phyloP scores from a whole-genome alignment of 2,113 vertebrate genomes.

The Bothrops jararaca region DNA sequence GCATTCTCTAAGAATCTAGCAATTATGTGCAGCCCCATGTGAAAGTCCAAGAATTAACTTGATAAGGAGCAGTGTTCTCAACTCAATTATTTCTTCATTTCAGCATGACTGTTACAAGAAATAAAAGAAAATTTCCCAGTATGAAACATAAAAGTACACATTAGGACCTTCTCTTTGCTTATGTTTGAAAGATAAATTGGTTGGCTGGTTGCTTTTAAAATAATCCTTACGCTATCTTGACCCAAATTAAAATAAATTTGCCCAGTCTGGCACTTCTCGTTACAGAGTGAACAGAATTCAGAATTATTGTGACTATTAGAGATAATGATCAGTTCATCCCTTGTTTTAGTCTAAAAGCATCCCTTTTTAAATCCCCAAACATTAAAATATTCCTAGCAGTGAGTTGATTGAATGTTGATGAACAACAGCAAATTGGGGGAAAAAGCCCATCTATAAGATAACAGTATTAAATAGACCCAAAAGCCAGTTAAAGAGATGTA shows the following conservation, averaged over 20 bases:
- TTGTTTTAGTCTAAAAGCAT: background rate
- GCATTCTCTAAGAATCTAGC: background rate
- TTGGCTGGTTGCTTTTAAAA: background rate
- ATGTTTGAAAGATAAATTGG: background rate
- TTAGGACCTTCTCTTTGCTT: background rate
- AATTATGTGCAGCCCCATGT: background rate
- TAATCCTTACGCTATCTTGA: background rate
- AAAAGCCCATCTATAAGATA: constrained; percentile 12
- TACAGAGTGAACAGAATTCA: background rate
- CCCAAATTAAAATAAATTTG: background rate
- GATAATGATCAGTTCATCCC: background rate
- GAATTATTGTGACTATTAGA: background rate
- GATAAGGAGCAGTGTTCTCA: background rate
- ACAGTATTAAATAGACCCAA: constrained; percentile 8
- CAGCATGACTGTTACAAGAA: background rate
- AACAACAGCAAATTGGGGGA: constrained; percentile 19
- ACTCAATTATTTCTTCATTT: background rate
- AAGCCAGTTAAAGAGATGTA: constrained; percentile 11
- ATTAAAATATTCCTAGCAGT: constrained; percentile 13
- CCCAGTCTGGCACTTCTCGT: background rate
- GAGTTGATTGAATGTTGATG: constrained; percentile 26
- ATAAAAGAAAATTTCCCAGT: background rate
- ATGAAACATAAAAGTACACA: background rate
- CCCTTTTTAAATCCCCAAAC: background rate
- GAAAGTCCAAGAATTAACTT: background rate